Evolutionary conservation across 2,888 invertebrate species (phyloP).

Genomic region (Margaritifera margaritifera): DNA sequence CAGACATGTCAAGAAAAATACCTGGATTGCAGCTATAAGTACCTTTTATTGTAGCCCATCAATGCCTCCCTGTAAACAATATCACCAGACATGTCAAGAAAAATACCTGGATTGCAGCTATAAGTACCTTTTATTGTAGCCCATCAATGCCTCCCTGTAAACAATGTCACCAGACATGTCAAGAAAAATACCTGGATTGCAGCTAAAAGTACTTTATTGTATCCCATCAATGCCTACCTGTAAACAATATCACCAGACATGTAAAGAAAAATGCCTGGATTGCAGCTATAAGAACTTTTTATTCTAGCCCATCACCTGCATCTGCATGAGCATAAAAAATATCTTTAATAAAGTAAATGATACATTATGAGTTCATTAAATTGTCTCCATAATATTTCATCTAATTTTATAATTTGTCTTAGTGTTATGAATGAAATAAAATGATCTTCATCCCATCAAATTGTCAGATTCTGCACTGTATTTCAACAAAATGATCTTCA

Average conservation of each 20-base stretch:
- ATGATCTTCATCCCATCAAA: no score
- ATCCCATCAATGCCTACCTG: constrained; percentile 61
- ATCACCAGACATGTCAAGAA: neutral
- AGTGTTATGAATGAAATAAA: no score
- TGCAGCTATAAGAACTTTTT: neutral
- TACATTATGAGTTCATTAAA: no score
- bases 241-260: constrained; percentile 5
- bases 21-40: neutral
- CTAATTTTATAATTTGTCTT: no score
- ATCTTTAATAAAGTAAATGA: no score
- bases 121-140: neutral
- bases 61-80: constrained; percentile 49
- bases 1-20: neutral
- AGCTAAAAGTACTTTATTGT: neutral
- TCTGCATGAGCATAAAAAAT: neutral
- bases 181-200: neutral
- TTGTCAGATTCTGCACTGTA: no score
- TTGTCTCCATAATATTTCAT: no score
- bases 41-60: neutral
- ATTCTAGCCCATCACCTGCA: neutral
- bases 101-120: neutral
- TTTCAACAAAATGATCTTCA: no score
- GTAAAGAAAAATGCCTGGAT: neutral
- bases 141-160: constrained; percentile 56
- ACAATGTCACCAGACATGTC: constrained; percentile 1